Evolutionary conservation across 2,113 vertebrate species (phyloP).

Genomic region (Pseudonaja textilis): DNA sequence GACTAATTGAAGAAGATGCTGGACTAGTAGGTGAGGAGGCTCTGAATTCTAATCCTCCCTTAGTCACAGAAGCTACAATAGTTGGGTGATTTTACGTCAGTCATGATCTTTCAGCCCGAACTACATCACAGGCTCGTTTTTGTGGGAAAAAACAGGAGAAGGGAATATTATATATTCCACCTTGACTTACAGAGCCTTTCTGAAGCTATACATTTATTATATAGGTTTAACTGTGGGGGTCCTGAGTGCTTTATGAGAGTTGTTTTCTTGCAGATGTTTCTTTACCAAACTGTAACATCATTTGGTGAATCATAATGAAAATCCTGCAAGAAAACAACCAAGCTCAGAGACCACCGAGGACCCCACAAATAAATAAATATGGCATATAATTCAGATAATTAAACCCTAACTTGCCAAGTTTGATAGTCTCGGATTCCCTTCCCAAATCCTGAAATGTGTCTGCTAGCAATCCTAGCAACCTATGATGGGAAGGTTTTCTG

Average conservation of each 20-base stretch:
- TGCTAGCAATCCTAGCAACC: neutral
- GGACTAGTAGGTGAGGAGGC: neutral
- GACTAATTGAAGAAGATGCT: neutral
- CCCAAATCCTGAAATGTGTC: neutral
- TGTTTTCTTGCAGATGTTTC: neutral
- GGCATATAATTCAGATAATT: neutral
- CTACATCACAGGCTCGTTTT: neutral
- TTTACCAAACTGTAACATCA: neutral
- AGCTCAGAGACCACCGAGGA: neutral
- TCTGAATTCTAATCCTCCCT: neutral
- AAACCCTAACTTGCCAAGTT: neutral
- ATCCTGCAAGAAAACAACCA: neutral
- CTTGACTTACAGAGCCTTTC: neutral
- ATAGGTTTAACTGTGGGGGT: neutral
- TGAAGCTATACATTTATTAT: neutral
- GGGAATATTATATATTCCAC: neutral
- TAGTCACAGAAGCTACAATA: neutral
- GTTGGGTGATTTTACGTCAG: neutral
- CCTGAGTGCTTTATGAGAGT: neutral
- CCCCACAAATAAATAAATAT: neutral
- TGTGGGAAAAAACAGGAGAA: neutral
- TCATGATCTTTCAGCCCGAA: neutral
- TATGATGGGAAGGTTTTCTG: neutral
- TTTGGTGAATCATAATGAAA: neutral
- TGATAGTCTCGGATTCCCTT: neutral